Evolutionary conservation across 1,140 invertebrate genomes (phyloP).

Genomic region (Bombus waltoni): DNA sequence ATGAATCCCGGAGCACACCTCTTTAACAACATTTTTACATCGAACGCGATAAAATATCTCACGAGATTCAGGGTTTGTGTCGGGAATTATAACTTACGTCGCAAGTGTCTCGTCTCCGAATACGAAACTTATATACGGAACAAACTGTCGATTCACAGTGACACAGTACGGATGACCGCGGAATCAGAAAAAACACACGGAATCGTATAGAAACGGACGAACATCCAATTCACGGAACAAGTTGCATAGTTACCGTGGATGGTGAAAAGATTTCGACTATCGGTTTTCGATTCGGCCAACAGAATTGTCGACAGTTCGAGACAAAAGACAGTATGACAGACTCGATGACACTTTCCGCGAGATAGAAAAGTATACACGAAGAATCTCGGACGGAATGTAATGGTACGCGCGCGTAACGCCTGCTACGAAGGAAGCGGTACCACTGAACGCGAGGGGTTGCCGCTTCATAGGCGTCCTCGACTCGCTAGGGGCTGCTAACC

Average conservation of each 20-base stretch:
- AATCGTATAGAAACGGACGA: background rate
- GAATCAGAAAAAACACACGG: background rate
- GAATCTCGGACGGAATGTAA: constrained; percentile 9
- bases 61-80: background rate
- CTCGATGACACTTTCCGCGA: background rate
- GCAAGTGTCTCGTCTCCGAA: no score
- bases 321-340: background rate
- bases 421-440: constrained; percentile 69
- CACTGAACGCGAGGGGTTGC: constrained; percentile 68
- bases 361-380: constrained; percentile 18
- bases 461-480: constrained; percentile 56
- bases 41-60: background rate
- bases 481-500: constrained; percentile 50
- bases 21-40: background rate
- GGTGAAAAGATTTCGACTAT: no score
- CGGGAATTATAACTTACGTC: background rate
- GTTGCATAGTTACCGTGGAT: no score
- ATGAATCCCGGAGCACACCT: background rate
- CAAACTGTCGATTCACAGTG: background rate
- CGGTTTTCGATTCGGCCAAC: background rate
- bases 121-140: background rate
- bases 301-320: background rate
- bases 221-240: background rate
- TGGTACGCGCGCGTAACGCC: constrained; percentile 57
- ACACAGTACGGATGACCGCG: no score